A percentile compares a stretch with the other conserved stretches of the same genome.
These are phyloP conservation scores for Mormoops blainvillei DNA, from an alignment of 2,113 vertebrate genomes.

Conservation along the genomic window DNA sequence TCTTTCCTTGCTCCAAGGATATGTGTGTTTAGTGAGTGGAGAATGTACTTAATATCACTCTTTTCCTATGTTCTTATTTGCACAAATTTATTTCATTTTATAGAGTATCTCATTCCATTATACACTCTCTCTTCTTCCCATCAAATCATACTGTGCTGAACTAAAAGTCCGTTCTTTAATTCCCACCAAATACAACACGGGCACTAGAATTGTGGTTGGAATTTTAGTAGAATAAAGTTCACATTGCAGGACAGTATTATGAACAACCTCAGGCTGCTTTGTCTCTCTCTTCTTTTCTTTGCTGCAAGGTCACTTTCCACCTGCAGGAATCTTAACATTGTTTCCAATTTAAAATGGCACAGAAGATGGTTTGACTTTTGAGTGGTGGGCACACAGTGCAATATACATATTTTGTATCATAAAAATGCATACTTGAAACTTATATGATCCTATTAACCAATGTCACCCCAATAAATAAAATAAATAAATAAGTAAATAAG, in stretches of 20 bases:
- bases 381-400: too few relatives aligned
- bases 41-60: background rate
- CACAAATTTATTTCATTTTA: background rate
- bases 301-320: background rate
- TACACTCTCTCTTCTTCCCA: background rate
- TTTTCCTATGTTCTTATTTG: background rate
- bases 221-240: background rate
- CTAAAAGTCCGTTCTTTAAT: background rate
- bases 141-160: background rate
- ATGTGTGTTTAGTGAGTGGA: background rate
- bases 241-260: background rate
- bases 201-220: background rate
- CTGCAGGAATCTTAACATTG: background rate
- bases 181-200: background rate
- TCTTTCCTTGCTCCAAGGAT: background rate
- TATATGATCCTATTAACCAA: too few relatives aligned
- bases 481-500: too few relatives aligned
- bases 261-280: background rate
- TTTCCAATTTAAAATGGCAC: background rate
- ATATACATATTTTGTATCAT: too few relatives aligned
- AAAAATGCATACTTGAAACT: too few relatives aligned
- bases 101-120: background rate
- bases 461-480: too few relatives aligned
- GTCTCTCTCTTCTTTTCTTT: background rate
- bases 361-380: too few relatives aligned